Evolutionary conservation across 2,113 vertebrate genomes (phyloP).

Genomic region (Ranitomeya variabilis): DNA sequence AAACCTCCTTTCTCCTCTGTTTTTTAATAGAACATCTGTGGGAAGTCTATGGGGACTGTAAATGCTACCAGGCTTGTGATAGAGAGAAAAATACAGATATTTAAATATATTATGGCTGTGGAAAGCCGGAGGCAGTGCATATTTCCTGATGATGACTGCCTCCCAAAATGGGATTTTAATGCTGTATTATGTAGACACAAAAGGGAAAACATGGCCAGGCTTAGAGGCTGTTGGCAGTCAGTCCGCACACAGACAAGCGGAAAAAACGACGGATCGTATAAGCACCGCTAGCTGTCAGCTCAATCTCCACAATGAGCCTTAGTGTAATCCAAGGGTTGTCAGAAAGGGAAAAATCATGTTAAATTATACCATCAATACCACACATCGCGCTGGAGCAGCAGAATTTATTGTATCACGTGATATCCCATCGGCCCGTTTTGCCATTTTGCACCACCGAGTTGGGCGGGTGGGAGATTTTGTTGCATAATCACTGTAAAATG

Average conservation of each 20-base stretch:
- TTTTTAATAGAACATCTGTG: conserved; percentile 32
- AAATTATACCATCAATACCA: neutral
- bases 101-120: conserved; percentile 17
- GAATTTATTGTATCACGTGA: neutral
- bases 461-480: neutral
- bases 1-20: neutral
- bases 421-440: neutral
- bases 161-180: conserved; percentile 39
- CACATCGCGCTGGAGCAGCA: neutral
- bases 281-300: conserved; percentile 5
- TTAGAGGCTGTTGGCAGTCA: conserved; percentile 12
- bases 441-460: neutral
- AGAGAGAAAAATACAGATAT: conserved; percentile 13
- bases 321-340: conserved; percentile 12
- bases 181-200: conserved; percentile 42
- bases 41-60: neutral
- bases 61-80: neutral
- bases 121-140: conserved; percentile 3
- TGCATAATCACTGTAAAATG: neutral
- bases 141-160: conserved; percentile 14
- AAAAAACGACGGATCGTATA: neutral
- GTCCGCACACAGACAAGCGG: neutral
- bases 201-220: conserved; percentile 23
- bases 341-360: neutral
- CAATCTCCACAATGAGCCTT: neutral